Evolutionary conservation across 2,797 vertebrate genomes (phyloP).

Genomic region (Lutjanus campechanus): DNA sequence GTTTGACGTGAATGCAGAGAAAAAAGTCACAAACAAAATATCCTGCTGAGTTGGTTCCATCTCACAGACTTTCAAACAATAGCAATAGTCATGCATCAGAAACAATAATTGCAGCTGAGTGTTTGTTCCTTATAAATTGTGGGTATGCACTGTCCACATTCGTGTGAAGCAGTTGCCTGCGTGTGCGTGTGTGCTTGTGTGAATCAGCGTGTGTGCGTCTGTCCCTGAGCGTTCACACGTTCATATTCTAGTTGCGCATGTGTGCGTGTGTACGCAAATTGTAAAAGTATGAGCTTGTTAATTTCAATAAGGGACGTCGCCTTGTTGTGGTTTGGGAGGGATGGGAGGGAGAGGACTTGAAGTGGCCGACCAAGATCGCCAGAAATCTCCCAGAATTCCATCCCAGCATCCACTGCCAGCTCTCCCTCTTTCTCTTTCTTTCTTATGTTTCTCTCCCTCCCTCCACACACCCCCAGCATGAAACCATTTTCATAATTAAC

Average conservation of each 20-base stretch:
- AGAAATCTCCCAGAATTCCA: conserved; percentile 84
- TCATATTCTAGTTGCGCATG: conserved; percentile 54
- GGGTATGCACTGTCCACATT: conserved; percentile 66
- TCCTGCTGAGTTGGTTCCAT: conserved; percentile 64
- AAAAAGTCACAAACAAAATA: conserved; percentile 62
- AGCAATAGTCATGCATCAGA: conserved; percentile 78
- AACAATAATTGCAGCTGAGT: conserved; percentile 72
- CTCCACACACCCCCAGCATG: conserved; percentile 48
- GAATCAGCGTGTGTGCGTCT: conserved; percentile 41
- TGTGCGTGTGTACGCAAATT: conserved; percentile 83
- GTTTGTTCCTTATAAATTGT: conserved; percentile 74
- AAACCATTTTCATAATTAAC: conserved; percentile 73
- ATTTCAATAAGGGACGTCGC: conserved; percentile 84
- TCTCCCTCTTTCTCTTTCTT: conserved; percentile 55
- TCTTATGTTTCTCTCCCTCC: conserved; percentile 53
- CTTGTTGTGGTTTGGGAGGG: conserved; percentile 87
- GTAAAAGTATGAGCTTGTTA: conserved; percentile 89
- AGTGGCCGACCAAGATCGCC: conserved; percentile 83
- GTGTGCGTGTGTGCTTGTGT: conserved; percentile 32
- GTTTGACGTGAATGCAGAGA: conserved; percentile 52
- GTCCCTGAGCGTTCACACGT: conserved; percentile 65
- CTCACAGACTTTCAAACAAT: conserved; percentile 76
- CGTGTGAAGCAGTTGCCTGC: conserved; percentile 61
- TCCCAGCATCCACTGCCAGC: conserved; percentile 70
- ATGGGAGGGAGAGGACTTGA: conserved; percentile 80